phyloP scores from a whole-genome alignment of 2,797 vertebrate species.

The Dromococcyx pavoninus region DNA sequence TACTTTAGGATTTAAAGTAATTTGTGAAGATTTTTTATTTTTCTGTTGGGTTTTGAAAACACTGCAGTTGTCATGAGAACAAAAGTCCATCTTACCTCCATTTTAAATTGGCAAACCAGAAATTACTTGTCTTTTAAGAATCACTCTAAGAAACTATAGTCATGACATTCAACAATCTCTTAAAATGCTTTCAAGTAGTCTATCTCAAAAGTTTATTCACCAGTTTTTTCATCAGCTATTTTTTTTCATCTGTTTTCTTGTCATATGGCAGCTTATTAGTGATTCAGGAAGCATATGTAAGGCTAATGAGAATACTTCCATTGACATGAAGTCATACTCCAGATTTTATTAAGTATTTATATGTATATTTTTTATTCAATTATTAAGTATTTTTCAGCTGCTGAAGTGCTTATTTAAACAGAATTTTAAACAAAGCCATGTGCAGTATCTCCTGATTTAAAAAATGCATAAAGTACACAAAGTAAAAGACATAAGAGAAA shows the following conservation, averaged over 20 bases:
- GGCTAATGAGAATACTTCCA: background rate
- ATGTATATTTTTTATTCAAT: background rate
- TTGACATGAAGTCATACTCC: background rate
- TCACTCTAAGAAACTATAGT: background rate
- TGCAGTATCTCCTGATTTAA: background rate
- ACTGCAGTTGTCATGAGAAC: background rate
- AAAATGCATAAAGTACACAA: background rate
- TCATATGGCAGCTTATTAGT: background rate
- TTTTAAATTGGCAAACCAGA: background rate
- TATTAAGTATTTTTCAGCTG: background rate
- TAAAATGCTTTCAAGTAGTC: background rate
- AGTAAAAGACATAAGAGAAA: conserved; percentile 19
- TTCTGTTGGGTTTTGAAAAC: background rate
- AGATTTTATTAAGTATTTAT: background rate
- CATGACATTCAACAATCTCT: background rate
- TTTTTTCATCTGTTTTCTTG: background rate
- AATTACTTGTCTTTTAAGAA: background rate
- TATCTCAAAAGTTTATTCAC: background rate
- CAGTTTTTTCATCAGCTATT: background rate
- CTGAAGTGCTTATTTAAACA: background rate
- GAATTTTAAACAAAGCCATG: background rate
- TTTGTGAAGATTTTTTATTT: background rate
- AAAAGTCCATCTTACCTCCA: background rate
- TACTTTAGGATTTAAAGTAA: background rate
- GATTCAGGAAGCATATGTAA: background rate